Evolutionary conservation across 2,113 vertebrate species (phyloP).

Genomic region (Odontesthes bonariensis): DNA sequence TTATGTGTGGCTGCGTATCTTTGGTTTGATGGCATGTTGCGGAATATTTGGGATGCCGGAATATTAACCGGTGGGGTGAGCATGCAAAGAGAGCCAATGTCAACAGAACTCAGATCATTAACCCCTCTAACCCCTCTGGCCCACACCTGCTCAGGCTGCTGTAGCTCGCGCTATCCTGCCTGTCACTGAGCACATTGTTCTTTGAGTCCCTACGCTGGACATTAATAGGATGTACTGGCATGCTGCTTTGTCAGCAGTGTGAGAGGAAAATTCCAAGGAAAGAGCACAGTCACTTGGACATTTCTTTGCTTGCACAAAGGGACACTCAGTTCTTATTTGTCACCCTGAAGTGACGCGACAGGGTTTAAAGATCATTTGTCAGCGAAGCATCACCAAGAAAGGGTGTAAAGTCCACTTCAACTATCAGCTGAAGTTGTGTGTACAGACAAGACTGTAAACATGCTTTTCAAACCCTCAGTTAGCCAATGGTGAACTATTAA

Average conservation of each 20-base stretch:
- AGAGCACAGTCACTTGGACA: constrained; percentile 8
- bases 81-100: constrained; percentile 74
- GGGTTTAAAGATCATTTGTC: constrained; percentile 54
- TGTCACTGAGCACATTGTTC: constrained; percentile 54
- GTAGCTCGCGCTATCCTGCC: not conserved
- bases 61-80: constrained; percentile 79
- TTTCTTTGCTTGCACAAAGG: not conserved
- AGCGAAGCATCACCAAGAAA: constrained; percentile 37
- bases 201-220: not conserved
- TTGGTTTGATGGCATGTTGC: constrained; percentile 74
- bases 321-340: constrained; percentile 38
- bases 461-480: constrained; percentile 22
- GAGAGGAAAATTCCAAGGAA: constrained; percentile 55
- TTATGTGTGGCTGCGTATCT: constrained; percentile 60
- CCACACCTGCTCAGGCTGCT: constrained; percentile 63
- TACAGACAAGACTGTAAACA: constrained; percentile 21
- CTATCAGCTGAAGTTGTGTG: constrained; percentile 22
- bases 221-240: constrained; percentile 15
- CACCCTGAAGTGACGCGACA: constrained; percentile 1
- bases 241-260: constrained; percentile 38
- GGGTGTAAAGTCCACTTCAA: constrained; percentile 63
- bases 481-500: not conserved
- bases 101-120: constrained; percentile 70
- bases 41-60: constrained; percentile 83
- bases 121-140: constrained; percentile 55